Evolutionary conservation across 2,113 vertebrate genomes (phyloP), one percentile per base, ranked within the genome.

Genomic region (Xiphophorus hellerii): DNA sequence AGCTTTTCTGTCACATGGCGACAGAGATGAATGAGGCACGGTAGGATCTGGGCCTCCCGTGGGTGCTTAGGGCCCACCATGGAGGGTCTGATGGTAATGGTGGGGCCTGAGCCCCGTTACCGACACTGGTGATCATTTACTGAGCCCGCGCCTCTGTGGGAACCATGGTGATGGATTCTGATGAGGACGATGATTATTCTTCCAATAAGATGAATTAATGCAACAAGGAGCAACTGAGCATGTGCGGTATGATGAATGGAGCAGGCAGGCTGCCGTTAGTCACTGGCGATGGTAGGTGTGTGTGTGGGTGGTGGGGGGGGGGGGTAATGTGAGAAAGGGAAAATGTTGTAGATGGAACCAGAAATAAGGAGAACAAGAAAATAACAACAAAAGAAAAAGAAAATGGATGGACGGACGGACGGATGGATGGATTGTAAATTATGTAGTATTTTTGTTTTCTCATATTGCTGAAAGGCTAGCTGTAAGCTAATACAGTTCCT

Each of bases 151-250:
- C 91, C 92, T 90, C 94, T 85, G 93, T 91, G 92, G 89, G 90
- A 95, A 96, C 94, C 93, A 80, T 81, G 81, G 89, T 96, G 95
- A 96, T 95, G 93, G 94, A 97, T 97, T 94, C 93, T 95, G 95
- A 96, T 62, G 94, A 91, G 90, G 88, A 90, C 88, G 94, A 97
- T 97, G 96, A 97, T 97, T 94, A 95, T 94, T 97, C 96, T 96
- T 97, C 95, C 96, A 97, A 96, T 96, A 95, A 96, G 95, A 95
- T 93, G 96, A 96, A 97, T 97, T 97, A 96, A 96, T 96, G 96
- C 94, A 96, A 96, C 93, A 92, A 97, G 95, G 94, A 92, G 89
- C 93, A 93, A 87, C 90, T 95, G 95, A 93, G 91, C 91, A 81
- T 80, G 92, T 95, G 93, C 95, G 88, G 88, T 83, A 75, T 91